A percentile compares a stretch with the other conserved stretches of the same genome.
Evolutionary conservation across 2,113 vertebrate genomes (phyloP).

Genomic region (Zosterops pallidus): DNA sequence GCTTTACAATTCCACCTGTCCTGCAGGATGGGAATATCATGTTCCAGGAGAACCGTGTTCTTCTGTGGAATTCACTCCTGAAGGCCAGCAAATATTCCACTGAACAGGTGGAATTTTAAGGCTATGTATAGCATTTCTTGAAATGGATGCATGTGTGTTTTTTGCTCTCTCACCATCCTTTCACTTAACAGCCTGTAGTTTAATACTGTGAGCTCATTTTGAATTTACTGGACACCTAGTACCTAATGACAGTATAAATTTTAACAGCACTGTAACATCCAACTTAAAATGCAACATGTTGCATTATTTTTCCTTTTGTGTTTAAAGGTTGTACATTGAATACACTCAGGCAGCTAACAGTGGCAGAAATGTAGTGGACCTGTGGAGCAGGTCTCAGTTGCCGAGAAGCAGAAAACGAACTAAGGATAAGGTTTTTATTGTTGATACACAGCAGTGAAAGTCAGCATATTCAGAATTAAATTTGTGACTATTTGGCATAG

Average conservation of each 20-base stretch:
- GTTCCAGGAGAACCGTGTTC: slow-evolving; percentile 15
- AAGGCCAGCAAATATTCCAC: slow-evolving; percentile 20
- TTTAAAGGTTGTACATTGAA: not conserved
- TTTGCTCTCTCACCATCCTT: not conserved
- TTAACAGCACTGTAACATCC: not conserved
- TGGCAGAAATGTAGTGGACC: not conserved
- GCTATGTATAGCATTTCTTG: slow-evolving; percentile 55
- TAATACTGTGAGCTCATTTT: not conserved
- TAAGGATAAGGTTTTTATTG: not conserved
- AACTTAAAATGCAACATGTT: not conserved
- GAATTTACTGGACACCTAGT: not conserved
- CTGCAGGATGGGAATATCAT: not conserved
- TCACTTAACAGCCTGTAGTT: not conserved
- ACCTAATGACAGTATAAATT: not conserved
- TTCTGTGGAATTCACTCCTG: slow-evolving; percentile 32
- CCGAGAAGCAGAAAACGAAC: not conserved
- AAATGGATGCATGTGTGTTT: not conserved
- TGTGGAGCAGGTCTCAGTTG: not conserved
- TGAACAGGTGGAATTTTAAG: slow-evolving; percentile 62
- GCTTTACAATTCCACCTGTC: slow-evolving; percentile 49
- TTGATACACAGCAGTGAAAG: not conserved
- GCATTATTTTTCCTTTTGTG: not conserved
- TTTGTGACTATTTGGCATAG: not conserved
- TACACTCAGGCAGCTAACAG: not conserved
- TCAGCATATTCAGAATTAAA: not conserved